Conservation (phyloP, 1,140 invertebrate genomes). For the Zeugodacus cucurbitae region DNA sequence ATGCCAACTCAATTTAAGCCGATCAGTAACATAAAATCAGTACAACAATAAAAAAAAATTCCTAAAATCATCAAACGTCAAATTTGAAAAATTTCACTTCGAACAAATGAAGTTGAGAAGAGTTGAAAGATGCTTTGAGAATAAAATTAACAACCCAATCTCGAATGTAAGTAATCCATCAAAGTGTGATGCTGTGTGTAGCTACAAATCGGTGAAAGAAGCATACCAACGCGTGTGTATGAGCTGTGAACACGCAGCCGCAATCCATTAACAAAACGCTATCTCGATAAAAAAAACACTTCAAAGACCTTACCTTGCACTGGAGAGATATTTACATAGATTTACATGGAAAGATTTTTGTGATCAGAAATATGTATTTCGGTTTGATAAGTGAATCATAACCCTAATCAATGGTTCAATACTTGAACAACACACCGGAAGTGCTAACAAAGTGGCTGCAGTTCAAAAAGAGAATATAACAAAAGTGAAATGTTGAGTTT, state of each 20-base stretch:
- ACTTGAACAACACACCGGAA: not conserved
- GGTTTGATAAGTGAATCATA: not conserved
- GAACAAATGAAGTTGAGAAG: not conserved
- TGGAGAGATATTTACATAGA: not conserved
- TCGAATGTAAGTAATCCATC: constrained; percentile 20
- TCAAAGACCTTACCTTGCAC: not conserved
- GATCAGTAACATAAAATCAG: not conserved
- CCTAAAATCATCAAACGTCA: not conserved
- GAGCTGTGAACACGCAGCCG: not conserved
- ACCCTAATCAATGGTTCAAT: not conserved
- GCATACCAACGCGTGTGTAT: not conserved
- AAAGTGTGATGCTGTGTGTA: not conserved
- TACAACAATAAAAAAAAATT: not conserved
- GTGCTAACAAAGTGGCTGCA: not conserved
- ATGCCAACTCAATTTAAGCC: not conserved
- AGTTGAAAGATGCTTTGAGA: not conserved
- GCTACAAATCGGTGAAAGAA: not conserved
- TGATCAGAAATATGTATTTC: no score
- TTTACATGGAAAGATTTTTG: no score
- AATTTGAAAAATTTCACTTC: not conserved
- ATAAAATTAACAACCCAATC: not conserved
- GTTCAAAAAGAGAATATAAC: not conserved
- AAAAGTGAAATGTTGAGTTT: not conserved
- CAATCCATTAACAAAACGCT: not conserved
- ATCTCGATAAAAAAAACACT: not conserved